These are phyloP conservation scores for Entomyzon cyanotis DNA, from an alignment of 2,113 vertebrate species.

Conservation along the genomic window DNA sequence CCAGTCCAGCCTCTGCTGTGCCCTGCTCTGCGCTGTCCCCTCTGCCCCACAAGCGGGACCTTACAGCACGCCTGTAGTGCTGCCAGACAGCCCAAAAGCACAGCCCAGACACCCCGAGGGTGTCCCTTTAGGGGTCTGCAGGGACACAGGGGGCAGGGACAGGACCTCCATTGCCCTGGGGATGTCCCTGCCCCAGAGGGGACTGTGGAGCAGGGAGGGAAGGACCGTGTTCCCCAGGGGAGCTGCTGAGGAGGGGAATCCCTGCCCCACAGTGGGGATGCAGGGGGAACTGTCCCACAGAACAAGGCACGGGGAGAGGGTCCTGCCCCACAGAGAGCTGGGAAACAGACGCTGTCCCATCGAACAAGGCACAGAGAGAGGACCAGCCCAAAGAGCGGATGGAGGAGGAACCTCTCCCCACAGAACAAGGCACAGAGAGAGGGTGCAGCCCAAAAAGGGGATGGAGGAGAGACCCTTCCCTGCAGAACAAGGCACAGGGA, in stretches of 20 bases:
- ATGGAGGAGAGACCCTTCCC: neutral
- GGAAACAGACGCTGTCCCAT: neutral
- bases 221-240: neutral
- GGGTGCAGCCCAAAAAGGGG: neutral
- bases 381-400: neutral
- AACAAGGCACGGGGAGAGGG: too few relatives aligned
- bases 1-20: neutral
- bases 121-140: neutral
- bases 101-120: neutral
- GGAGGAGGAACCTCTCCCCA: neutral
- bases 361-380: neutral
- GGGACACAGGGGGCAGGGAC: too few relatives aligned
- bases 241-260: too few relatives aligned
- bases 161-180: neutral
- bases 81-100: neutral
- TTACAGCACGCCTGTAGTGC: neutral
- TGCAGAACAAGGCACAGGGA: neutral
- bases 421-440: neutral
- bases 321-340: neutral
- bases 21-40: neutral
- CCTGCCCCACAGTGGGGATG: neutral
- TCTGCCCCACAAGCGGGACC: neutral
- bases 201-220: neutral
- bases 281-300: neutral
- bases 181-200: neutral